Base-by-base conservation (phyloP, 2,113 vertebrate genomes). In the Labeo rohita region DNA sequence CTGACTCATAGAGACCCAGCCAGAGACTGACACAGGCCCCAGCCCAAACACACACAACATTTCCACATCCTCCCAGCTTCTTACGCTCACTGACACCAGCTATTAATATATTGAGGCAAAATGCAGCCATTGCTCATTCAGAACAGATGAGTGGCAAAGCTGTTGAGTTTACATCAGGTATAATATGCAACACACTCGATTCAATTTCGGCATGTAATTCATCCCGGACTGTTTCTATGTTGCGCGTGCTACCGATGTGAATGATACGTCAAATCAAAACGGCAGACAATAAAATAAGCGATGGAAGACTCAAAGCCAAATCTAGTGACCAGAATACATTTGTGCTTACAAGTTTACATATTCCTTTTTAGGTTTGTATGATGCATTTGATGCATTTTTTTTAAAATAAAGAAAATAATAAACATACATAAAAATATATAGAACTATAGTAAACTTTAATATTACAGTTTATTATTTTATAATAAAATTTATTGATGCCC, bases 21-120 rank as follows among this genome's bases (percentile, higher is more conserved):
- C 49, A 85, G 63, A 73, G 77, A 54, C 83, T 34, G 36, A 81
- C 59, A 82, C 63, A 50, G 63, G 84, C 50, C 78, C 59, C 47
- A 52, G 70, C 85, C 79, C 61, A 83, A 81, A 87, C 80, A 68
- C 80, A 68, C 84, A 77, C 59, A 84, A 86, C 87, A 88, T 81
- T 80, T 50, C 85, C 86, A 47, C 50, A 16, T 54, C 52, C 36
- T 75, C 23, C 66, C 74, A 52, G 68, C 75, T 61, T 28, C 75
- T 43, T 68, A 68, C 10, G 54, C n/a, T 85, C 59, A 21, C 84
- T 85, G 23, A 77, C 84, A 36, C 43, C 18, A 49, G 34, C 61
- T 63, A n/a, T 63, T 59, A 65, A 52, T 77, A 23, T 6, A 52
- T 47, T 13, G 43, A 49, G 43, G 23, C 59, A 66, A 50, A 49